Evolutionary conservation across 1,140 invertebrate species (phyloP).

Genomic region (Calephelis nemesis): DNA sequence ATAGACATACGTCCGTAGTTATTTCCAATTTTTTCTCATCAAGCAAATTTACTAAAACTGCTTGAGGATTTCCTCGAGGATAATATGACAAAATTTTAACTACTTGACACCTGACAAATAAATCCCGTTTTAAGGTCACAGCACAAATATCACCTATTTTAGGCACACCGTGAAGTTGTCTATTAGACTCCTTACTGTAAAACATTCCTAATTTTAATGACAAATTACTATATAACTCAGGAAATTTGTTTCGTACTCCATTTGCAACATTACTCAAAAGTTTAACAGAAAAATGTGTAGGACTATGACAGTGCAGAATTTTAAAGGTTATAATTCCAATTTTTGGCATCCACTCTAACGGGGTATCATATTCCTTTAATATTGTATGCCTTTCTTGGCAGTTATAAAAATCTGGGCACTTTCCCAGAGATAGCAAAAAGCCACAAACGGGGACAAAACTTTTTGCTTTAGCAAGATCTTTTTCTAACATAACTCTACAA

Average conservation of each 20-base stretch:
- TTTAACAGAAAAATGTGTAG: slow-evolving; percentile 54
- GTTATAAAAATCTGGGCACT: slow-evolving; percentile 60
- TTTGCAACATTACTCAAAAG: slow-evolving; percentile 47
- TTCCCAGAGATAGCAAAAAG: slow-evolving; percentile 51
- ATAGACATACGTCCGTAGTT: slow-evolving; percentile 51
- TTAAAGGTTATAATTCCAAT: slow-evolving; percentile 60
- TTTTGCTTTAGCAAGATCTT: slow-evolving; percentile 54
- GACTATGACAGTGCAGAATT: slow-evolving; percentile 57
- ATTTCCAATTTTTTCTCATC: slow-evolving; percentile 61
- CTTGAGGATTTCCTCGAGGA: slow-evolving; percentile 49
- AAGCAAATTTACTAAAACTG: slow-evolving; percentile 58
- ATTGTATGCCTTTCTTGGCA: slow-evolving; percentile 58
- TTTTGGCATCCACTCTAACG: slow-evolving; percentile 59
- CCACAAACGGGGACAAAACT: slow-evolving; percentile 58
- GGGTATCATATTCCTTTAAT: slow-evolving; percentile 50
- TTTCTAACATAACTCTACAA: slow-evolving; percentile 45
- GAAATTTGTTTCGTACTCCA: slow-evolving; percentile 43
- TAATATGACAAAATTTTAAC: slow-evolving; percentile 51
- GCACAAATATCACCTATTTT: slow-evolving; percentile 66
- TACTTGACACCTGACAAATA: slow-evolving; percentile 62
- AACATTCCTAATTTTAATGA: slow-evolving; percentile 64
- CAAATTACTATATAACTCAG: slow-evolving; percentile 51
- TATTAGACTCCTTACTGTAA: slow-evolving; percentile 55
- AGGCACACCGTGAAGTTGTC: slow-evolving; percentile 49
- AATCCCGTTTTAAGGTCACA: slow-evolving; percentile 48